Conservation (phyloP, 2,113 vertebrate genomes). For the Caracal caracal region DNA sequence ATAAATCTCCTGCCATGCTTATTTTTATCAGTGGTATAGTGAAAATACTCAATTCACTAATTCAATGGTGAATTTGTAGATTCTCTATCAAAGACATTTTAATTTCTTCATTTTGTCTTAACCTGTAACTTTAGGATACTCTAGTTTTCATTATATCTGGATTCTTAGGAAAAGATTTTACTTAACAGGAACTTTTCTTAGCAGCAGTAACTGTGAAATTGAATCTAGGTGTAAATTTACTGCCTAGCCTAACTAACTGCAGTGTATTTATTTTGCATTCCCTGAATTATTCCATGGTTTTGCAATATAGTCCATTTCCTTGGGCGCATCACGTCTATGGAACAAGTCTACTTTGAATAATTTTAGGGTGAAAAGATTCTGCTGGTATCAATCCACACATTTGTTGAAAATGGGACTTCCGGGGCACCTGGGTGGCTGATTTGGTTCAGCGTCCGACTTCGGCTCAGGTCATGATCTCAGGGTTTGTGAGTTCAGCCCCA, state of each 20-base stretch:
- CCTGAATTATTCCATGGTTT: background rate
- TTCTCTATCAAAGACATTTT: background rate
- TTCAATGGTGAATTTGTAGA: background rate
- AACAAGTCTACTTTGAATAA: background rate
- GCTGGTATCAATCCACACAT: background rate
- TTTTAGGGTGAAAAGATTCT: background rate
- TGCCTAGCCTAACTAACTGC: too few species aligned
- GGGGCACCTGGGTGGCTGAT: too few species aligned
- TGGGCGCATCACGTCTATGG: background rate
- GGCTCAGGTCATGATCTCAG: too few species aligned
- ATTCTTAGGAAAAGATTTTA: background rate
- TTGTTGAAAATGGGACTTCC: background rate
- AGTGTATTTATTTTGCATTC: background rate
- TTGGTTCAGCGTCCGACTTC: too few species aligned
- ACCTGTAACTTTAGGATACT: background rate
- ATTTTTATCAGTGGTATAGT: background rate
- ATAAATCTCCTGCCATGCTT: background rate
- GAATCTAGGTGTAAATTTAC: too few species aligned
- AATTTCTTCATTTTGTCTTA: constrained; percentile 33
- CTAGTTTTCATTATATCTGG: background rate
- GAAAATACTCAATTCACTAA: background rate
- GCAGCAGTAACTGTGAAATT: background rate
- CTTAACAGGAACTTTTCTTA: background rate
- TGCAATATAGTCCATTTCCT: background rate
- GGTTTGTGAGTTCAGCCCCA: too few species aligned